Evolutionary conservation across 2,888 invertebrate genomes (phyloP), one percentile per base, ranked within the genome.

Genomic region (Cactoblastis cactorum): DNA sequence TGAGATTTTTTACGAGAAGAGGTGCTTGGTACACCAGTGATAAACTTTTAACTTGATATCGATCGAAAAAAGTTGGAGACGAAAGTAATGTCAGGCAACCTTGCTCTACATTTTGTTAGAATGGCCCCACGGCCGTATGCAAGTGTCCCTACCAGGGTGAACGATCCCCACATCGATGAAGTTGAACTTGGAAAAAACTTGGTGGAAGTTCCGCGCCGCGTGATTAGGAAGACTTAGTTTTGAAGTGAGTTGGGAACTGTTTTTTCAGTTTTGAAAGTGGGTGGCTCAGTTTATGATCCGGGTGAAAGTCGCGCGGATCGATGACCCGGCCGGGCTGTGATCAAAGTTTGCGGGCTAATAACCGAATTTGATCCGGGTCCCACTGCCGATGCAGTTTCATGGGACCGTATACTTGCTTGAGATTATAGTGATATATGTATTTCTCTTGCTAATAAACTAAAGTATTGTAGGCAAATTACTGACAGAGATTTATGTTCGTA

Each of bases 171-270:
- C 87, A 87, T 88, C 86, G 85, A 87, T 85, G 83, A 83, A 87
- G 77, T 86, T 83, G 83, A 87, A 88, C 86, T 89, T 86, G 84
- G 81, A 87, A 87, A 88, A 89, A 86, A 87, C 84, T 86, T 80
- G 69, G 68, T 61, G 58, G 71, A 86, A 87, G 74, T 87, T 86
- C 80, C 83, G 80, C 83, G 84, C 83, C 80, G 81, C 81, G 86
- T 89, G 89, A 89, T 89, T 89, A 89, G 88, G 85, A 86, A 80
- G 86, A 87, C 86, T 89, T 88, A 88, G 88, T 89, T 89, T 77
- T 83, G 82, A 88, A 88, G 83, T 84, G 80, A 85, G 84, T 82
- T 77, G 79, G 74, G 80, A 83, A 85, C 80, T 82, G 84, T 80
- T 86, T 87, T 86, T 88, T 82, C 83, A 87, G 86, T 86, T 89